Conservation (phyloP, 2,113 vertebrate genomes). For the Typhlomys cinereus region DNA sequence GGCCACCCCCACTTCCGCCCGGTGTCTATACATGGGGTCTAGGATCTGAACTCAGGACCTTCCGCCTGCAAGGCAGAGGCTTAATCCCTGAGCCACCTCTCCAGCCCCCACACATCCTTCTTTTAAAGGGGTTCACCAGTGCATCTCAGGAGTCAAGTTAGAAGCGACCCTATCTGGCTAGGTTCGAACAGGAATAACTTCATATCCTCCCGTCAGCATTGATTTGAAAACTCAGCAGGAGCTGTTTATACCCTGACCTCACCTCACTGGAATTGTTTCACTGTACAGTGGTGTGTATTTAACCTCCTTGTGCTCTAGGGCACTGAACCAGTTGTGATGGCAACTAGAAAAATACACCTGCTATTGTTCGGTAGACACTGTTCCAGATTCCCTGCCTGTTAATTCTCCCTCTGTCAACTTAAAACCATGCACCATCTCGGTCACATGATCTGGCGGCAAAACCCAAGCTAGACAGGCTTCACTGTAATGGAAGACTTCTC, state of each 20-base stretch:
- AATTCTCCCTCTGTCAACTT: not conserved
- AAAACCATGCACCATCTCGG: not conserved
- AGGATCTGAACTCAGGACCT: too few relatives aligned
- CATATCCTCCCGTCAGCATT: not conserved
- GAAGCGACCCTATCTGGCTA: not conserved
- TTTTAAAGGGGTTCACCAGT: not conserved
- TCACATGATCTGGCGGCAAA: not conserved
- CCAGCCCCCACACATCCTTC: not conserved
- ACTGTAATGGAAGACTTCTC: not conserved
- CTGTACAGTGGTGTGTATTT: not conserved
- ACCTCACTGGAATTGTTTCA: not conserved
- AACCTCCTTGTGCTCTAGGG: not conserved
- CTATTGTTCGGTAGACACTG: not conserved
- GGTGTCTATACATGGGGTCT: too few relatives aligned
- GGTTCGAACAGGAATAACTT: too few relatives aligned
- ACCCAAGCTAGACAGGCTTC: not conserved
- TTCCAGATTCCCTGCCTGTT: not conserved
- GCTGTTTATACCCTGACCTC: not conserved
- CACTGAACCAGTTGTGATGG: not conserved
- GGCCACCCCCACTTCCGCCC: too few relatives aligned
- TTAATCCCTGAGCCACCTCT: not conserved
- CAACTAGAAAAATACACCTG: not conserved
- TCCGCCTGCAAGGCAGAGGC: too few relatives aligned
- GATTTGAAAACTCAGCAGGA: not conserved
- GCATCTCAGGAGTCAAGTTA: not conserved